These are phyloP conservation scores for Sarotherodon lohbergeri DNA, from an alignment of 2,113 vertebrate genomes.

Conservation along the genomic window DNA sequence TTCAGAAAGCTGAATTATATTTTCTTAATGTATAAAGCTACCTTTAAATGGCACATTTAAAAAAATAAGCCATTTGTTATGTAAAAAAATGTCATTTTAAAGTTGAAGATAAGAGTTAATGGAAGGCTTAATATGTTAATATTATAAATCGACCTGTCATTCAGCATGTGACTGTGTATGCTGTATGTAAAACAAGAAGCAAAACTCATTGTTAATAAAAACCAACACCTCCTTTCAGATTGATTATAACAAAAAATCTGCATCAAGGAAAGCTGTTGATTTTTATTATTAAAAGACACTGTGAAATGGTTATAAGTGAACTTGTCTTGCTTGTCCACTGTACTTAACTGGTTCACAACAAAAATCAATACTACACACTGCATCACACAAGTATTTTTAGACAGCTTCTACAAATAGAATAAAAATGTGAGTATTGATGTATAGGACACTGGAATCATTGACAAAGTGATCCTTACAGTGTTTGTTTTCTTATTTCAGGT, in stretches of 20 bases:
- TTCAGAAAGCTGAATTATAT: neutral
- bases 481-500: slow-evolving; percentile 43
- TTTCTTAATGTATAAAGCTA: neutral
- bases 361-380: neutral
- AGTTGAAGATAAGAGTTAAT: neutral
- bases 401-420: neutral
- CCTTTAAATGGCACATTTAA: neutral
- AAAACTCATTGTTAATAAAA: neutral
- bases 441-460: neutral
- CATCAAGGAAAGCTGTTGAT: neutral
- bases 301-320: neutral
- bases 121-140: neutral
- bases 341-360: neutral
- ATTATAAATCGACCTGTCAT: neutral
- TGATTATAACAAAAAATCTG: neutral
- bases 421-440: neutral
- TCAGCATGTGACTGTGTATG: neutral
- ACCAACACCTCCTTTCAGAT: neutral
- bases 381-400: neutral
- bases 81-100: neutral
- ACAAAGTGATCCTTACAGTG: neutral
- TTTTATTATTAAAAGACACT: neutral
- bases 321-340: neutral
- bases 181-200: neutral
- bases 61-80: neutral